Percentiles rank a stretch among this genome's conserved stretches.
Conservation (phyloP, 2,113 vertebrate genomes). For the Meles meles region DNA sequence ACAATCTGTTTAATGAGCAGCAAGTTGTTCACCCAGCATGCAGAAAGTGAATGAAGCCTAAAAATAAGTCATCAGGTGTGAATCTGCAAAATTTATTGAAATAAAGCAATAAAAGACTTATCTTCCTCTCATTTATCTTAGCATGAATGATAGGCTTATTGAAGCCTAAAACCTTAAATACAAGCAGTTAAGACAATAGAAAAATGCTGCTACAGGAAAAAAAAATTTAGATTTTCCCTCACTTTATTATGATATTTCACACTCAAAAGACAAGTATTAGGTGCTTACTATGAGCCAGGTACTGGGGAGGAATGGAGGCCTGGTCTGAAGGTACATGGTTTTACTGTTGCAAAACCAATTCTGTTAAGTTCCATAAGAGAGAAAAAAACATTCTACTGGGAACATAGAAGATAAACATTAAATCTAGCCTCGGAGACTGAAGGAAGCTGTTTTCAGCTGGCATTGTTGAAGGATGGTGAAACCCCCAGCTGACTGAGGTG, state of each 20-base stretch:
- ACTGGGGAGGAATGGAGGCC: background rate
- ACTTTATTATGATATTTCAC: background rate
- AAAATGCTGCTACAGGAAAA: background rate
- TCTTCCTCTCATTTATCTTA: background rate
- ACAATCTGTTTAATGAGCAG: constrained; percentile 69
- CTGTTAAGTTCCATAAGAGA: background rate
- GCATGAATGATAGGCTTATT: background rate
- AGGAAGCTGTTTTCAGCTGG: background rate
- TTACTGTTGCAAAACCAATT: background rate
- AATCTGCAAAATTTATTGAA: constrained; percentile 48
- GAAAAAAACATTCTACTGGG: background rate
- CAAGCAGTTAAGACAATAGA: background rate
- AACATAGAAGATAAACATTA: background rate
- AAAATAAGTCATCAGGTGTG: constrained; percentile 59
- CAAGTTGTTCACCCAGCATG: constrained; percentile 45
- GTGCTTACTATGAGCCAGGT: background rate
- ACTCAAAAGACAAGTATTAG: background rate
- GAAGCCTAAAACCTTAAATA: background rate
- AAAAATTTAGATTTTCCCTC: background rate
- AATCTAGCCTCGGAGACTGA: background rate
- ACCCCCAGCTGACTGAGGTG: background rate
- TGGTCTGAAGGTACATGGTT: background rate
- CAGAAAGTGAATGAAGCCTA: constrained; percentile 10
- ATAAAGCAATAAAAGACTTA: background rate
- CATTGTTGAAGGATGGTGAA: background rate